phyloP scores from a whole-genome alignment of 1,140 invertebrate genomes.

The Rhyzopertha dominica region DNA sequence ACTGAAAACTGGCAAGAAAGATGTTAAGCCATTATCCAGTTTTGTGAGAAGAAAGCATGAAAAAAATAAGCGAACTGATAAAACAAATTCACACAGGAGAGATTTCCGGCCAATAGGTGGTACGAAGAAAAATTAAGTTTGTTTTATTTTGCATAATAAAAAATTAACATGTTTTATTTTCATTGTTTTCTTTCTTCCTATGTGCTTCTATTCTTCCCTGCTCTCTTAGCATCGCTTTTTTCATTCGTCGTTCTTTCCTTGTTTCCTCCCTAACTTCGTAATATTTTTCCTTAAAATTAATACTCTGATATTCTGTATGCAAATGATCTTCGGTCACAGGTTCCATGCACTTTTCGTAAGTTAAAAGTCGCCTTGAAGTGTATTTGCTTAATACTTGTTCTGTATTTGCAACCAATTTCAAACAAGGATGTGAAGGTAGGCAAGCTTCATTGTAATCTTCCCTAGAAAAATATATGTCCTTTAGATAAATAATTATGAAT shows the following conservation, averaged over 20 bases:
- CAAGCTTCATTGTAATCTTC: conserved; percentile 68
- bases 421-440: conserved; percentile 74
- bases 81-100: conserved; percentile 23
- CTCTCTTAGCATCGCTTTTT: conserved; percentile 29
- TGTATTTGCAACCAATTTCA: conserved; percentile 73
- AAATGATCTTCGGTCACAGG: conserved; percentile 38
- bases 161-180: no score
- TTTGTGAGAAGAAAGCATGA: conserved; percentile 9
- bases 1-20: conserved; percentile 1
- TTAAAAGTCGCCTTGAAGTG: conserved; percentile 77
- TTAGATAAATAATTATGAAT: conserved; percentile 2
- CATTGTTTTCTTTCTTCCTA: conserved; percentile 14
- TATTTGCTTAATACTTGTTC: conserved; percentile 78
- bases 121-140: no score
- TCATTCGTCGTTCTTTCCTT: conserved; percentile 50
- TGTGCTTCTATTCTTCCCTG: conserved; percentile 29
- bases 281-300: conserved; percentile 60
- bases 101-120: conserved; percentile 28
- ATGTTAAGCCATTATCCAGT: neutral
- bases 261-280: conserved; percentile 60
- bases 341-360: conserved; percentile 75
- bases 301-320: conserved; percentile 24
- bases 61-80: conserved; percentile 17
- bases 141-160: no score
- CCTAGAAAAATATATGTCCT: conserved; percentile 47